Percentiles rank a stretch among this genome's conserved stretches.
Evolutionary conservation across 2,113 vertebrate genomes (phyloP).

Genomic region (Prochilodus magdalenae): DNA sequence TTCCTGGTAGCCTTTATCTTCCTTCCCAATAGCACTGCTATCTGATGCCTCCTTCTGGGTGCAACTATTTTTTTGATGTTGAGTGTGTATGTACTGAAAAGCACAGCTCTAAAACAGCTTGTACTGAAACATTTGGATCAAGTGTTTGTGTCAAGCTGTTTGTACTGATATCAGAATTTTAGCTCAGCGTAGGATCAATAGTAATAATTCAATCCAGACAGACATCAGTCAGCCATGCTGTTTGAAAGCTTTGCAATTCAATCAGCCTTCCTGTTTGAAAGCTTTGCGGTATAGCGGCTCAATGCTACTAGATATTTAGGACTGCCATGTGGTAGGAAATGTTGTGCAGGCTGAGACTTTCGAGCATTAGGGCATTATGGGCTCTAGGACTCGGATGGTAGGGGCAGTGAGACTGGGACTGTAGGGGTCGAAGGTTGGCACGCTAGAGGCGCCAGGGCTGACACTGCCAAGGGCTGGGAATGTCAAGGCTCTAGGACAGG

Average conservation of each 20-base stretch:
- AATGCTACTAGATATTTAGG: not conserved
- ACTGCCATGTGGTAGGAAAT: not conserved
- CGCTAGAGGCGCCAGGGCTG: not conserved
- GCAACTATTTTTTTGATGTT: too few species aligned
- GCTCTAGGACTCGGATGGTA: not conserved
- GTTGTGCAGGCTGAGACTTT: not conserved
- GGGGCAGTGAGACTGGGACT: not conserved
- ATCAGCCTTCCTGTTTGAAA: not conserved
- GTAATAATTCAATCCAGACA: not conserved
- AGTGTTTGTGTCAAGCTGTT: not conserved
- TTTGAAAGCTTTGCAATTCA: slow-evolving; percentile 4
- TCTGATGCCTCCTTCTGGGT: too few species aligned
- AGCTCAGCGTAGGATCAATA: not conserved
- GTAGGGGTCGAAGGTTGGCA: not conserved
- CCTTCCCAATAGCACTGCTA: too few species aligned
- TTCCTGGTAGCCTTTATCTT: too few species aligned
- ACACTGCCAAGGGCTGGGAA: not conserved
- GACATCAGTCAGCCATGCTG: not conserved
- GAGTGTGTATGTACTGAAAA: too few species aligned
- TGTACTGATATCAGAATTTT: not conserved
- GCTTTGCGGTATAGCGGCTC: not conserved
- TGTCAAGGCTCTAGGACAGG: not conserved
- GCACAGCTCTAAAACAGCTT: not conserved
- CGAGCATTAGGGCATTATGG: not conserved
- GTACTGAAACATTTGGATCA: not conserved